Evolutionary conservation across 2,797 vertebrate genomes (phyloP), one percentile per base, ranked within the genome.

Genomic region (Columba guinea): DNA sequence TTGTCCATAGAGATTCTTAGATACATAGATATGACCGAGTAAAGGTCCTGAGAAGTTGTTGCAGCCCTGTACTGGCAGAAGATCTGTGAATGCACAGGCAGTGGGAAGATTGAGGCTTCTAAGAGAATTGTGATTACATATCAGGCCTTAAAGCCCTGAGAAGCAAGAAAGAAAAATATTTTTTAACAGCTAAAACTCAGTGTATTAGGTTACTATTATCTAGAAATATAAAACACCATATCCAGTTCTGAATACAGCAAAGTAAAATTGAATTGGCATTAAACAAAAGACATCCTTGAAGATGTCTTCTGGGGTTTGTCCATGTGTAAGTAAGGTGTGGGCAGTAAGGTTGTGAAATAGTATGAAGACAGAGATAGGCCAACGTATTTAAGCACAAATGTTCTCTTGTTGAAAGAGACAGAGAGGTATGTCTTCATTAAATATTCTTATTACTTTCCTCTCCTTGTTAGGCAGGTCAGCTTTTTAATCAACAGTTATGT

Each of bases 401-500:
- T 74, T 41, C 20, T 87, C 73, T 77, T 90, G n/a, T 49, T 73
- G 41, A 85, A 93, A 65, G 35, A 73, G 35, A 76, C 21, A 76
- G n/a, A 74, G 27, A 79, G 35, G 41, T 71, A 49, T 65, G 30
- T 87, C 90, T 74, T 93, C 87, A 84, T 93, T 96, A 94, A 84
- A 84, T 69, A 92, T 81, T 69, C 32, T 20, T 94, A 81, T 56
- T 95, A 81, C 51, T 78, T 51, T 93, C 80, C 48, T 84, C 27
- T 75, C 59, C 88, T 84, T 93, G 63, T 96, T 89, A 87, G 48
- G 63, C n/a, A 70, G 87, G 65, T 94, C 90, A 69, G 58, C 77
- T 79, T 97, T 91, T 94, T 92, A 94, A 93, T 87, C 71, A 91
- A 94, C 77, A 90, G 28, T 86, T 74, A 56, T 69, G 67, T 82